Evolutionary conservation across 2,888 invertebrate genomes (phyloP).

Genomic region (Drosophila eohydei): DNA sequence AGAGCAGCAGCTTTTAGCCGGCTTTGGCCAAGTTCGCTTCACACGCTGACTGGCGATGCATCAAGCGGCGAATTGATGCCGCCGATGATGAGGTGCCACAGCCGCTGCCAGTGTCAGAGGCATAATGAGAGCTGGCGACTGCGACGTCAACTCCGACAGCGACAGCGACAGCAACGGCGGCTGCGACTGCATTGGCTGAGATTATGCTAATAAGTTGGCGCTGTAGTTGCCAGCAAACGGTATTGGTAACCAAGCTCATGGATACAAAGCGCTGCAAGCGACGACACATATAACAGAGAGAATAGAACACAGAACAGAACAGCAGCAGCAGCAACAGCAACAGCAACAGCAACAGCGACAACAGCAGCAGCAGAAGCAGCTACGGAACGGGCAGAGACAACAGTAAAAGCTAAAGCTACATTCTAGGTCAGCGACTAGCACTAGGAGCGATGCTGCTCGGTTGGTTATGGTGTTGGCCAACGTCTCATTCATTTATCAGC

Average conservation of each 20-base stretch:
- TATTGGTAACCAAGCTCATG: conserved; percentile 64
- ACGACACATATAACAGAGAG: conserved; percentile 64
- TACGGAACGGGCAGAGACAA: conserved; percentile 67
- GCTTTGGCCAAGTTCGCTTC: conserved; percentile 59
- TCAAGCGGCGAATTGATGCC: conserved; percentile 75
- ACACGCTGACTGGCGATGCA: conserved; percentile 77
- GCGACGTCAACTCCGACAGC: conserved; percentile 15
- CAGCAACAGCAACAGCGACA: conserved; percentile 18
- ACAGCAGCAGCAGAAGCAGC: conserved; percentile 50
- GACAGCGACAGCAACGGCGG: conserved; percentile 24
- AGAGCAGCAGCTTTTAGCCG: conserved; percentile 19
- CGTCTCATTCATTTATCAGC: conserved; percentile 77
- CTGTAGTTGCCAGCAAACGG: conserved; percentile 70
- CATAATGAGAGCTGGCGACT: conserved; percentile 66
- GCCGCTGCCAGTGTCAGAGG: conserved; percentile 35
- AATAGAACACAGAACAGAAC: conserved; percentile 43
- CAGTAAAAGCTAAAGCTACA: conserved; percentile 79
- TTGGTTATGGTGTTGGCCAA: conserved; percentile 71
- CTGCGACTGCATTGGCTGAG: conserved; percentile 50
- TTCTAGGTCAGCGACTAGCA: conserved; percentile 77
- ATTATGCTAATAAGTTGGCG: conserved; percentile 79
- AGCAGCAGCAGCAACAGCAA: conserved; percentile 21
- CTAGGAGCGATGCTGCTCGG: conserved; percentile 44
- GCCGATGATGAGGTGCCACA: conserved; percentile 78
- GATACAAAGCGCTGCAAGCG: conserved; percentile 65